These are phyloP conservation scores for Cryptocephalus primarius DNA, from an alignment of 2,888 invertebrate genomes.

Conservation along the genomic window DNA sequence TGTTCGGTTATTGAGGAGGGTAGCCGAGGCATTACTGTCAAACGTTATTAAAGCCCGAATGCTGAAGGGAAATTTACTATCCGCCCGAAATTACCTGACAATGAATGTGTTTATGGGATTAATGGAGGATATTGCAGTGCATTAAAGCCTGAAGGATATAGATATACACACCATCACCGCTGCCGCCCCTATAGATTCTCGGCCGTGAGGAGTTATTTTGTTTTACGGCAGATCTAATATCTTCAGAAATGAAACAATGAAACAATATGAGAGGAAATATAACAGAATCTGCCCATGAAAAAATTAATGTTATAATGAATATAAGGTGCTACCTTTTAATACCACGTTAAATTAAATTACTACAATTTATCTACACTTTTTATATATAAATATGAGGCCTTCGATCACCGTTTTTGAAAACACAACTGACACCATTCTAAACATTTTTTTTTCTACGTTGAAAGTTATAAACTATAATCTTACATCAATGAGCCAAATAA, in stretches of 20 bases:
- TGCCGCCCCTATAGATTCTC: background rate
- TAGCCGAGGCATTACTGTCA: conserved; percentile 25
- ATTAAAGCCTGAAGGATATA: conserved; percentile 7
- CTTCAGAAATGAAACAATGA: background rate
- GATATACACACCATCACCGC: background rate
- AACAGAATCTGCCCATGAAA: too few species aligned
- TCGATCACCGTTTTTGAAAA: too few species aligned
- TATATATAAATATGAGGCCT: too few species aligned
- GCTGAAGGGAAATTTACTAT: conserved; percentile 17
- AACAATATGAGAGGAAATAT: too few species aligned
- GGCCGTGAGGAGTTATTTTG: conserved; percentile 4
- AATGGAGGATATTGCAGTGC: conserved; percentile 12
- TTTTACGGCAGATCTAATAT: conserved; percentile 1
- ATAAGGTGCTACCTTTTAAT: too few species aligned
- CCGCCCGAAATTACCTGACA: conserved; percentile 17
- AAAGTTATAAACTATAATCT: too few species aligned
- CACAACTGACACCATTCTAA: too few species aligned
- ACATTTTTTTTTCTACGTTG: too few species aligned
- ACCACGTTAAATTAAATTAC: too few species aligned
- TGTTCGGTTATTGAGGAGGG: conserved; percentile 29
- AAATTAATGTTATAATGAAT: too few species aligned
- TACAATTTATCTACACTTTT: too few species aligned
- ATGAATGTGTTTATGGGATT: conserved; percentile 20
- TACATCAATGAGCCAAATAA: too few species aligned
- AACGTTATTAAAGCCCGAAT: conserved; percentile 25